Evolutionary conservation across 2,888 invertebrate species (phyloP).

Genomic region (Idaea dimidiata): DNA sequence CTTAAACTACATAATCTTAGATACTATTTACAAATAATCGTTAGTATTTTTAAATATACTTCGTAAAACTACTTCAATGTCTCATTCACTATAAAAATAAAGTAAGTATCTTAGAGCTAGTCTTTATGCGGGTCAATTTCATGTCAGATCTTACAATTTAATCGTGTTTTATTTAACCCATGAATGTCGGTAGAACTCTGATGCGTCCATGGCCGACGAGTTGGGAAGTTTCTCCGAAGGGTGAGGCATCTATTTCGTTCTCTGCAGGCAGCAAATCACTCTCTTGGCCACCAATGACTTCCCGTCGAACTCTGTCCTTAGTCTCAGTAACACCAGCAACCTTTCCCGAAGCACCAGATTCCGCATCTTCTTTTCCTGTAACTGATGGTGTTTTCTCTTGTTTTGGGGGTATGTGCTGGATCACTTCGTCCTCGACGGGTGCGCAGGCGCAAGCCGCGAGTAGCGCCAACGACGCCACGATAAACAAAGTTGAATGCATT

Average conservation of each 20-base stretch:
- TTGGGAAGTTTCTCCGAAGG: conserved; percentile 58
- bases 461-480: conserved; percentile 70
- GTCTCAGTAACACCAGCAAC: conserved; percentile 59
- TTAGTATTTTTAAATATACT: background rate
- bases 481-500: conserved; percentile 71
- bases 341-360: conserved; percentile 69
- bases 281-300: conserved; percentile 53
- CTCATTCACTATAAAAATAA: conserved; percentile 9
- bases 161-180: conserved; percentile 47
- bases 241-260: conserved; percentile 56
- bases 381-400: conserved; percentile 68
- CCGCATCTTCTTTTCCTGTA: conserved; percentile 66
- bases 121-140: conserved; percentile 7
- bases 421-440: conserved; percentile 60
- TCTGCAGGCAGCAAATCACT: conserved; percentile 63
- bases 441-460: conserved; percentile 65
- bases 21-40: conserved; percentile 2
- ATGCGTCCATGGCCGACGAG: conserved; percentile 63
- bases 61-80: conserved; percentile 28
- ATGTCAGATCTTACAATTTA: background rate
- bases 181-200: conserved; percentile 66
- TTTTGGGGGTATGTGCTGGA: conserved; percentile 69
- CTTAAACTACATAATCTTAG: background rate
- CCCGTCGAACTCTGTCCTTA: conserved; percentile 51
- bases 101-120: conserved; percentile 6